A percentile compares a stretch with the other conserved stretches of the same genome.
Conservation (phyloP, 2,888 invertebrate genomes). For the Tetragonisca angustula region DNA sequence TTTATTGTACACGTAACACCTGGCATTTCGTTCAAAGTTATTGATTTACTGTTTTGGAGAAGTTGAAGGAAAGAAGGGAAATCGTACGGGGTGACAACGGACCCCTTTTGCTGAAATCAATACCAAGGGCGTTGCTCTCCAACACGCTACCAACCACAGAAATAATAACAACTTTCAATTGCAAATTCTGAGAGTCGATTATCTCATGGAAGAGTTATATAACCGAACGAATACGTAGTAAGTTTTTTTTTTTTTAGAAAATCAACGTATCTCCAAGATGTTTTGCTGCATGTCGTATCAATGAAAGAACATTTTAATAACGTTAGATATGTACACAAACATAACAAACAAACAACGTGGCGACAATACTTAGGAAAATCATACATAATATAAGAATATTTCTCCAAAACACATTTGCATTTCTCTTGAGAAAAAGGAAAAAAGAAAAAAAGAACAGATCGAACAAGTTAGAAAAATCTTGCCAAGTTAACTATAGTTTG, state of each 20-base stretch:
- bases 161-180: constrained; percentile 1
- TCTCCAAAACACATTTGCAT: no score
- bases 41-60: constrained; percentile 27
- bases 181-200: neutral
- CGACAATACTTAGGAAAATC: neutral
- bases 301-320: neutral
- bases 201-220: no score
- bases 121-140: constrained; percentile 60
- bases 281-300: fast-evolving
- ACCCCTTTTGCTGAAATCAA: constrained; percentile 57
- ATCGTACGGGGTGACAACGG: constrained; percentile 28
- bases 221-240: neutral
- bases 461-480: no score
- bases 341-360: neutral
- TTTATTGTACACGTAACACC: neutral
- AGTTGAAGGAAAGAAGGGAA: constrained; percentile 2
- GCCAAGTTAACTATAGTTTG: no score
- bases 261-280: neutral
- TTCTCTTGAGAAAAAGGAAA: no score
- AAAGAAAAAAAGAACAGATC: no score
- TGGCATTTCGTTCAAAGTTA: constrained; percentile 8
- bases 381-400: neutral
- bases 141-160: no score
- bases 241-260: neutral
- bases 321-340: neutral